Evolutionary conservation across 2,113 vertebrate species (phyloP).

Genomic region (Calypte anna): DNA sequence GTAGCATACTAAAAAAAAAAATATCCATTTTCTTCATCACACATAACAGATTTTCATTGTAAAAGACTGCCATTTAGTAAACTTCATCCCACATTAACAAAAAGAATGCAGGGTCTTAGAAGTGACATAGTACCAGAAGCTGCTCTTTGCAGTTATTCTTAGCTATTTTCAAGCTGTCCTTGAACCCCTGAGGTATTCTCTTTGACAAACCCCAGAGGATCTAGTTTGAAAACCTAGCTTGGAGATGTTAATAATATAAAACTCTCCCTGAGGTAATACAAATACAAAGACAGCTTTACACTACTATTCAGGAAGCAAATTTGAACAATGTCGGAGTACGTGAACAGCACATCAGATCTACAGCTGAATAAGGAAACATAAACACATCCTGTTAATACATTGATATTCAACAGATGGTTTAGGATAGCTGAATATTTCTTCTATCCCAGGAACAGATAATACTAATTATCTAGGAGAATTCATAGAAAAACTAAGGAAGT

Average conservation of each 20-base stretch:
- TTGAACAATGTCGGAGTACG: background rate
- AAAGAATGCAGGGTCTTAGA: background rate
- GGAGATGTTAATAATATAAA: background rate
- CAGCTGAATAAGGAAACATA: background rate
- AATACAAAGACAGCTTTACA: background rate
- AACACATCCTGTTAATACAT: background rate
- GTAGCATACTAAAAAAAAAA: background rate
- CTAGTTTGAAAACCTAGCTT: background rate
- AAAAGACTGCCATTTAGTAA: background rate
- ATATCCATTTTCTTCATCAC: background rate
- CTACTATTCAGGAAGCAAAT: background rate
- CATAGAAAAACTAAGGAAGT: background rate
- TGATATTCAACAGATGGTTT: background rate
- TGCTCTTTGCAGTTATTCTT: background rate
- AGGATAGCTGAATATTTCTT: background rate
- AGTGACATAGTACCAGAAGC: background rate
- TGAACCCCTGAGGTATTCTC: background rate
- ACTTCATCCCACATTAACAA: background rate
- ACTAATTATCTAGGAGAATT: background rate
- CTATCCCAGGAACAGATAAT: background rate
- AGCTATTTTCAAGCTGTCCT: background rate
- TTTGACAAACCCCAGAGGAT: background rate
- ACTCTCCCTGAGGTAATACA: background rate
- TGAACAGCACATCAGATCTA: background rate
- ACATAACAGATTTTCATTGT: background rate